Percentiles rank a stretch among this genome's conserved stretches.
phyloP scores from a whole-genome alignment of 2,113 vertebrate genomes.

The Egretta garzetta region DNA sequence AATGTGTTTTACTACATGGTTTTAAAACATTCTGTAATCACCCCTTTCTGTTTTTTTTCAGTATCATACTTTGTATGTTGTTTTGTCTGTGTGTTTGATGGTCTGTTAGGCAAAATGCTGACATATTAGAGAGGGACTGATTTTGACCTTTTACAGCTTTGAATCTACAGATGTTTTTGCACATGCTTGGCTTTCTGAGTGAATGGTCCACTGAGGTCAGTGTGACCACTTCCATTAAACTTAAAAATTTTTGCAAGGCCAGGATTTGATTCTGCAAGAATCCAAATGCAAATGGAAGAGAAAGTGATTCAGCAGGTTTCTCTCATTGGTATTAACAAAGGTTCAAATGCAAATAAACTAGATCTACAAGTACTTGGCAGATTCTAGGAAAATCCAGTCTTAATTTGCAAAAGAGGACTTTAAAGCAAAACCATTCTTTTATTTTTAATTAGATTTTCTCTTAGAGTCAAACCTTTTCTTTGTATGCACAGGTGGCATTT shows the following conservation, averaged over 20 bases:
- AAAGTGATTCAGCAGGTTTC: background rate
- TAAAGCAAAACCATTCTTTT: background rate
- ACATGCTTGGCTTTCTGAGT: background rate
- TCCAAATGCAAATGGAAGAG: background rate
- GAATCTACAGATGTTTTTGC: background rate
- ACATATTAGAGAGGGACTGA: background rate
- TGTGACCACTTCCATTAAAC: background rate
- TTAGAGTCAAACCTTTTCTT: background rate
- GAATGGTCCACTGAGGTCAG: background rate
- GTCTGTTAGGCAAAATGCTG: background rate
- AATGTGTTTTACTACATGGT: background rate
- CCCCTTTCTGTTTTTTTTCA: fast-evolving
- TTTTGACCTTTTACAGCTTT: slow-evolving; percentile 17
- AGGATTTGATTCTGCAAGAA: background rate
- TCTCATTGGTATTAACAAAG: background rate
- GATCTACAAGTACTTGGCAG: background rate
- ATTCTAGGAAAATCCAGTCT: background rate
- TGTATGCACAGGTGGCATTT: background rate
- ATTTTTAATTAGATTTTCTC: background rate
- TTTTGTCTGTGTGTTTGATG: background rate
- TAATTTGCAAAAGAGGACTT: background rate
- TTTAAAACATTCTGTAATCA: background rate
- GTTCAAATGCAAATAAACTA: background rate
- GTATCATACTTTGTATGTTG: background rate
- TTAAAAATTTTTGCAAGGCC: background rate